Base-by-base conservation (phyloP, 2,797 vertebrate species). In the Hydrocynus forskahlii region DNA sequence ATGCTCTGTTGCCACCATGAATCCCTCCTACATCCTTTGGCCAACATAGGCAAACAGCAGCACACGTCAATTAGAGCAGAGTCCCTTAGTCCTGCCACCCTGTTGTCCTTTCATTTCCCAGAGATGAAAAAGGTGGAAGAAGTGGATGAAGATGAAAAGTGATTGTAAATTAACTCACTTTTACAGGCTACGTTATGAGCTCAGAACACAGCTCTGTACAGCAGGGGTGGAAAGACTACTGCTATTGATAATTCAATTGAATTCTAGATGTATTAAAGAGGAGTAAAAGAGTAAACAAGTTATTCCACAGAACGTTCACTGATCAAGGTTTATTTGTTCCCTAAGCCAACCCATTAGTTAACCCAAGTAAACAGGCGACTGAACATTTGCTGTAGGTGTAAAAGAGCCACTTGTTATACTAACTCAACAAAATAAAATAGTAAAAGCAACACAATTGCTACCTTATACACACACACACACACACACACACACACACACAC, bases 161-260 rank as follows among this genome's bases (percentile, higher is more conserved):
- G 54, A 74, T 40, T 17, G 21, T 29, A 74, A 74, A 82, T 68
- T n/a, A 78, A 68, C 69, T 17, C 55, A 25, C 50, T 57, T 17
- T 54, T 43, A 40, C 17, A 54, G 66, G 38, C 60, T 13, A n/a
- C 50, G 6, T 67, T 2, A n/a, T 9, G 16, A 69, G 55, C 10
- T 12, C 0, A 19, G 19, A 45, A 23, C 35, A 63, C 48, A 13
- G 59, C 17, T 19, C 62, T 17, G 62, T 1, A 14, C 5, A 62
- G 23, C 23, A 54, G 52, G 17, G 14, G 52, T 54, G 52, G 52
- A 54, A 19, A 16, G 52, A 54, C 13, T 54, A 54, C 52, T 19
- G 52, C 52, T 17, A 54, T 1, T 54, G 17, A 5, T 54, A 14
- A 54, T 19, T 19, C 52, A 54, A 16, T 54, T 54, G 4, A 54